Evolutionary conservation across 2,888 invertebrate genomes (phyloP).

Genomic region (Amphipoea oculea): DNA sequence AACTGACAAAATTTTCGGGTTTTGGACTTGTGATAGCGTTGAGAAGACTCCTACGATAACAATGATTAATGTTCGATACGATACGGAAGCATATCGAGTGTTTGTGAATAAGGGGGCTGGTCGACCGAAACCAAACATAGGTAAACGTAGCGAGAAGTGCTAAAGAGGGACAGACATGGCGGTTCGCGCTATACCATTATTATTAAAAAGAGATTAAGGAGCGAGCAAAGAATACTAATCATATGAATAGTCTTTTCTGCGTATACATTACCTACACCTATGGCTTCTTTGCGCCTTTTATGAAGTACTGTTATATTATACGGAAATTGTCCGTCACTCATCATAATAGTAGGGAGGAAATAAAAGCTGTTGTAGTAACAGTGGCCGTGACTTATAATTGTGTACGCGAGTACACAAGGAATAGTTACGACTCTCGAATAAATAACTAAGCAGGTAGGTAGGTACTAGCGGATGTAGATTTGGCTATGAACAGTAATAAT

Average conservation of each 20-base stretch:
- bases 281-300: constrained; percentile 57
- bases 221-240: constrained; percentile 65
- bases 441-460: constrained; percentile 30
- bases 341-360: constrained; percentile 69
- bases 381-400: constrained; percentile 49
- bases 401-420: constrained; percentile 20
- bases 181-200: background rate
- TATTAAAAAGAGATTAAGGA: constrained; percentile 65
- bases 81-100: too few relatives aligned
- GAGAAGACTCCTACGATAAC: too few relatives aligned
- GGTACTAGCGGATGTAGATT: constrained; percentile 45
- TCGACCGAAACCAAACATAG: constrained; percentile 4
- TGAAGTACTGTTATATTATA: constrained; percentile 51
- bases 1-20: too few relatives aligned
- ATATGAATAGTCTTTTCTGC: constrained; percentile 39
- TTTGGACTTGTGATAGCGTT: too few relatives aligned
- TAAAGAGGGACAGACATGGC: constrained; percentile 12
- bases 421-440: constrained; percentile 41
- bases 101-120: too few relatives aligned
- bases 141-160: constrained; percentile 29
- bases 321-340: constrained; percentile 74
- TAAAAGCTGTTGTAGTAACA: constrained; percentile 62
- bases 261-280: constrained; percentile 5
- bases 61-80: too few relatives aligned
- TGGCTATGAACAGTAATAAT: constrained; percentile 40